These are phyloP conservation scores for Mechanitis messenoides DNA, from an alignment of 2,888 invertebrate species.

Conservation along the genomic window DNA sequence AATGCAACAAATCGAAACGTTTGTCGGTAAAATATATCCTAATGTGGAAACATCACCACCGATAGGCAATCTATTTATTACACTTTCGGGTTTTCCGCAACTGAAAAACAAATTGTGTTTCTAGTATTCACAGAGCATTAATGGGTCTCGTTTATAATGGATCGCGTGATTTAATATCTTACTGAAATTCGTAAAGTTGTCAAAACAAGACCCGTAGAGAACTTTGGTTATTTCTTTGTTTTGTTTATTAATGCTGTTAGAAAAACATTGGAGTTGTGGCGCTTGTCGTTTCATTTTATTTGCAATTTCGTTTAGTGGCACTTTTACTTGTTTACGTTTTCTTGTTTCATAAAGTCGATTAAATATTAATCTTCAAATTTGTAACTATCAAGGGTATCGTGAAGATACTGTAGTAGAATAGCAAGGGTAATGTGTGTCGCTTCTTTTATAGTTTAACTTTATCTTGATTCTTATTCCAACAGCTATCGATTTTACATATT, in stretches of 20 bases:
- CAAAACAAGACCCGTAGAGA: constrained; percentile 46
- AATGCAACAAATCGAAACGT: constrained; percentile 63
- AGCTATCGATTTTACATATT: no score
- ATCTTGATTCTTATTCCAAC: not conserved
- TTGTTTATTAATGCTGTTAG: constrained; percentile 61
- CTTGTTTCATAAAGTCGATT: constrained; percentile 20
- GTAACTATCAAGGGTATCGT: constrained; percentile 1
- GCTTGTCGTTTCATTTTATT: constrained; percentile 59
- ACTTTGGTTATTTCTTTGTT: constrained; percentile 58
- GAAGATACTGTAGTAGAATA: constrained; percentile 28
- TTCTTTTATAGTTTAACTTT: not conserved
- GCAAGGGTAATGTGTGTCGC: not conserved
- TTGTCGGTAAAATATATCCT: constrained; percentile 35
- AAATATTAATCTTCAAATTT: constrained; percentile 27
- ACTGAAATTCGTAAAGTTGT: constrained; percentile 45
- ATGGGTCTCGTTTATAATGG: constrained; percentile 22
- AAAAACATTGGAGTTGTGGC: constrained; percentile 53
- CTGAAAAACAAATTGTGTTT: constrained; percentile 20
- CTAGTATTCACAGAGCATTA: constrained; percentile 20
- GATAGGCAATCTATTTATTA: constrained; percentile 28
- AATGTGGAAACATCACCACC: constrained; percentile 31
- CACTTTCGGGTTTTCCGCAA: constrained; percentile 21
- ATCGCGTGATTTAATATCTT: constrained; percentile 22
- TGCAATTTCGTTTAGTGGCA: constrained; percentile 58
- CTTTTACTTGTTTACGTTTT: constrained; percentile 53